Evolutionary conservation across 2,113 vertebrate genomes (phyloP), one percentile per base, ranked within the genome.

Genomic region (Xerus inauris): DNA sequence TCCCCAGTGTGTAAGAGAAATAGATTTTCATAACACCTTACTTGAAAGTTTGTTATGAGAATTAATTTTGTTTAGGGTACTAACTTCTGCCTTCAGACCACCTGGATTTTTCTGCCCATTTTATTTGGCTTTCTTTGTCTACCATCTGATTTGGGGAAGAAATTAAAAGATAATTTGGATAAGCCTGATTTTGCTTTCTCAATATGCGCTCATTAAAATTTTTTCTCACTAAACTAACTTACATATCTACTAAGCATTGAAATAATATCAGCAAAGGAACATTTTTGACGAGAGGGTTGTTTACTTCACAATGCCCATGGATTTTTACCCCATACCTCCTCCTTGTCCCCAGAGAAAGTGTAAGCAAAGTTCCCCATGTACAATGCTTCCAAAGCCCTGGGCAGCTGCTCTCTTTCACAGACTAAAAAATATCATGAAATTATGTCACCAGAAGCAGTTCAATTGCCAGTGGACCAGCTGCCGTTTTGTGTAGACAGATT

Each of bases 401-500:
- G 72, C 64, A 97, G 92, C 82, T 98, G 95, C 95, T 97, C 92
- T 94, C 87, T 81, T 98, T 96, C 95, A 95, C 65, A 77, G 71
- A 71, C 69, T 79, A 96, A 88, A 97, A 92, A 95, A 24, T 30
- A 42, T 83, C 92, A 83, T 90, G 94, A 88, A 97, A 97, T 97
- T 87, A 84, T 88, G 76, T 95, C 81, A 96, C 84, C 87, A 94
- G 77, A 96, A 94, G 81, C 76, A 97, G 89, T 94, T 87, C 26
- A 84, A 40, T 97, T 97, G 94, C 88, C 94, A 89, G 87, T 94
- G 95, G 94, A 95, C 10, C 11, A 72, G 72, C 96, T 97, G 91
- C 93, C 47, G 88, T 98, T 98, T 97, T 98, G 89, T 96, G 94
- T 94, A 94, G 40, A 40, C 95, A 94, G 76, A 94, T 94, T 88